phyloP scores from a whole-genome alignment of 2,797 vertebrate genomes.

The Phalanger gymnotis region DNA sequence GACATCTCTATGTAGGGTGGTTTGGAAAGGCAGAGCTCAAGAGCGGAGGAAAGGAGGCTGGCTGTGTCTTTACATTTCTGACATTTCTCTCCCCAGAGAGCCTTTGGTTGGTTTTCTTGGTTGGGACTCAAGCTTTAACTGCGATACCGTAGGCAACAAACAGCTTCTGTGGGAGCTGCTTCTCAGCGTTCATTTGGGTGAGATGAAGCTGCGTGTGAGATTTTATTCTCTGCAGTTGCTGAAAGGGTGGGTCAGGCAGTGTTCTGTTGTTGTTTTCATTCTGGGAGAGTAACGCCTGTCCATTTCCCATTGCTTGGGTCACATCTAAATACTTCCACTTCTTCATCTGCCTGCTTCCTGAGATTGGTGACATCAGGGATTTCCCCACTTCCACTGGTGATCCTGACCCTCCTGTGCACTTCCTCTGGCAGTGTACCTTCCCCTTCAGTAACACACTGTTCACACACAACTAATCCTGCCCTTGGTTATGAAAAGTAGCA shows the following conservation, averaged over 20 bases:
- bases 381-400: conserved; percentile 22
- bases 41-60: not conserved
- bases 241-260: not conserved
- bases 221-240: not conserved
- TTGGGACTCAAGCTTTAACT: not conserved
- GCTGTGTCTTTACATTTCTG: not conserved
- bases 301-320: not conserved
- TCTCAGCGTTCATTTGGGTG: not conserved
- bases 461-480: not conserved
- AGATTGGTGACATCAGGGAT: conserved; percentile 28
- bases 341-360: not conserved
- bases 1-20: not conserved
- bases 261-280: not conserved
- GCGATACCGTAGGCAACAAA: not conserved
- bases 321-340: not conserved
- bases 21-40: not conserved
- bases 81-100: not conserved
- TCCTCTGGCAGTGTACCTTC: conserved; percentile 5
- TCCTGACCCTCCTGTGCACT: not conserved
- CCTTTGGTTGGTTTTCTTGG: not conserved
- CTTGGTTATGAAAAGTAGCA: conserved; percentile 59
- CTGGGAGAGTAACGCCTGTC: not conserved
- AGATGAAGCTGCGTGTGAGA: not conserved
- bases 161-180: not conserved
- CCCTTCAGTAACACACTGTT: not conserved